Base-by-base conservation (phyloP, 2,797 vertebrate genomes). In the Sparidentex hasta region DNA sequence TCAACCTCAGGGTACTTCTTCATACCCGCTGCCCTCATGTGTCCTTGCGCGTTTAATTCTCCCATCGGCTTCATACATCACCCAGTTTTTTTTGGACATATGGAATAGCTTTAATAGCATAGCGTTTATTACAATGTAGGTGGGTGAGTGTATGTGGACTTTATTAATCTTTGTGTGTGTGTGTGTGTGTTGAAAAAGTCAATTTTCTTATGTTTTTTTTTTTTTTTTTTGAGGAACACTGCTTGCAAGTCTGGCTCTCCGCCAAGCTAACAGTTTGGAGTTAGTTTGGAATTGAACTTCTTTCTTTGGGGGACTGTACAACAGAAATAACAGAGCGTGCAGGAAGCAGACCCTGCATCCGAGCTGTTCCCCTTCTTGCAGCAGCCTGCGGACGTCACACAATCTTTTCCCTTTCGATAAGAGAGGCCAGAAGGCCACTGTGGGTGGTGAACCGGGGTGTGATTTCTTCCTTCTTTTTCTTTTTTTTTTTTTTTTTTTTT, bases 301-400 rank as follows among this genome's bases (percentile, higher is more conserved):
- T 77, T 96, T 91, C 55, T 95, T 94, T 9, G 7, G 29, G 29
- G 96, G 92, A 92, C 92, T 95, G 87, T 94, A 95, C 76, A 96
- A 96, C 93, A 66, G 68, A 68, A 72, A 74, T 62, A 96, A 81
- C 21, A 95, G 76, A 0, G 94, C 93, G 43, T 95, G 93, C 66
- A 94, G 93, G 90, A 96, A 97, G 68, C 94, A 96, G 93, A 94
- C 94, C 43, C 95, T 33, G 92, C 0, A 95, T 94, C 94, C 87
- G 92, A 94, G 4, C 82, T 41, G 5, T 91, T 94, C 56, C 93
- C 94, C 63, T 96, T 13, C 4, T 44, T 94, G 0, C 94, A 93
- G 41, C 95, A 96, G 69, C 95, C 86, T 93, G 95, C 94, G 11
- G 94, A 96, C 65, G 95, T 93, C 94, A 95, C 93, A 83, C 95